Evolutionary conservation across 2,797 vertebrate genomes (phyloP), one percentile per base, ranked within the genome.

Genomic region (Chelonia mydas): DNA sequence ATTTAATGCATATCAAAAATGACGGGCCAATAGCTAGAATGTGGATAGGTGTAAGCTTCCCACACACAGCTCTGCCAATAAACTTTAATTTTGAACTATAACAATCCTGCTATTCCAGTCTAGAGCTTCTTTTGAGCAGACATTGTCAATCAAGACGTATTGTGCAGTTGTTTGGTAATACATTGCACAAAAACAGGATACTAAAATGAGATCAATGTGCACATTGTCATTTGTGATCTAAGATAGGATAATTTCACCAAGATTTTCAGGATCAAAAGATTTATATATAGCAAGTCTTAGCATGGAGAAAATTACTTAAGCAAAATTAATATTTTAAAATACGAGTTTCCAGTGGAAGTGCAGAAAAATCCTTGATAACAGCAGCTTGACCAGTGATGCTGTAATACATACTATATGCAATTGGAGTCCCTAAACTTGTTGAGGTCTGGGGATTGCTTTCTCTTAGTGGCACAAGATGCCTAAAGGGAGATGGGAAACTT

Each of bases 1-100:
- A 97, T 96, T 96, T 96, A 92, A 93, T 97, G 97, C 92, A 96
- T 97, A 97, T 97, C 96, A 97, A 97, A 97, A 97, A 97, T 95
- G 97, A 97, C 95, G 92, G 97, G 96, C 95, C 97, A 77, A 91
- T 90, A 96, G 84, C 96, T 96, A 92, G 97, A 97, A 97, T 7
- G 90, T 90, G 93, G 95, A 94, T 93, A 93, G 97, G 97, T 79
- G 95, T 97, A 96, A 97, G 95, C 94, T 97, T 97, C 96, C 97
- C 96, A 97, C 96, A 97, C 92, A 91, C 89, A 91, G 91, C 93
- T 90, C 94, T 79, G 92, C 89, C 95, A 96, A 77, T 87, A 92
- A 95, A 90, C 86, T 94, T 93, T 94, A 91, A 96, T 92, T 96
- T 89, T 92, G 86, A 77, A 17, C 84, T 85, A 86, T 90, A 96